These are phyloP conservation scores for Acropora tenuis DNA, from an alignment of 64 coral and sea anemone species.

Conservation along the genomic window DNA sequence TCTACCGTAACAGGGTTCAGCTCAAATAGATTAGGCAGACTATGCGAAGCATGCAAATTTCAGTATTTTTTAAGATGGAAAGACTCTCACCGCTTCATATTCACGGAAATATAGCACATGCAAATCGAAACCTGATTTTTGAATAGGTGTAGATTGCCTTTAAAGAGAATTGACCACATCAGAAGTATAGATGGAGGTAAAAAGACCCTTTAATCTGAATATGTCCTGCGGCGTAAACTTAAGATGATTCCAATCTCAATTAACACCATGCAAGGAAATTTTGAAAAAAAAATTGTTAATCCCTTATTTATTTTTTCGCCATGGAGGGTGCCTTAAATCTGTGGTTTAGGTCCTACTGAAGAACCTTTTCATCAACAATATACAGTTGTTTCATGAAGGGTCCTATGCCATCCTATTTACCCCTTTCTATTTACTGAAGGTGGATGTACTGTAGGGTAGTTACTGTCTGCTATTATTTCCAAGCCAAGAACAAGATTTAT, in stretches of 20 bases:
- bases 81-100: too few species aligned
- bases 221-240: not conserved
- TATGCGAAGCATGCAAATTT: too few species aligned
- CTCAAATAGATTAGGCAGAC: too few species aligned
- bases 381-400: not conserved
- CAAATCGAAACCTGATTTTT: too few species aligned
- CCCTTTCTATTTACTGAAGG: too few species aligned
- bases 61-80: not conserved
- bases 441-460: too few species aligned
- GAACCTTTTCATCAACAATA: not conserved
- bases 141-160: too few species aligned
- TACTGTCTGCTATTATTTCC: too few species aligned
- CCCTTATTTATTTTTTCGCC: not conserved
- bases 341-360: not conserved
- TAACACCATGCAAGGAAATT: constrained; percentile 6
- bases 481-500: not conserved
- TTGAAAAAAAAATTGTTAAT: not conserved
- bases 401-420: not conserved
- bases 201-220: not conserved
- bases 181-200: not conserved
- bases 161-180: not conserved
- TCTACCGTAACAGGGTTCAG: too few species aligned
- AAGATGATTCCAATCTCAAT: not conserved
- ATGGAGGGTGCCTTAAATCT: not conserved
- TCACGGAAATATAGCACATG: too few species aligned